phyloP scores from a whole-genome alignment of 2,888 invertebrate genomes.

The Ptilodon capucinus region DNA sequence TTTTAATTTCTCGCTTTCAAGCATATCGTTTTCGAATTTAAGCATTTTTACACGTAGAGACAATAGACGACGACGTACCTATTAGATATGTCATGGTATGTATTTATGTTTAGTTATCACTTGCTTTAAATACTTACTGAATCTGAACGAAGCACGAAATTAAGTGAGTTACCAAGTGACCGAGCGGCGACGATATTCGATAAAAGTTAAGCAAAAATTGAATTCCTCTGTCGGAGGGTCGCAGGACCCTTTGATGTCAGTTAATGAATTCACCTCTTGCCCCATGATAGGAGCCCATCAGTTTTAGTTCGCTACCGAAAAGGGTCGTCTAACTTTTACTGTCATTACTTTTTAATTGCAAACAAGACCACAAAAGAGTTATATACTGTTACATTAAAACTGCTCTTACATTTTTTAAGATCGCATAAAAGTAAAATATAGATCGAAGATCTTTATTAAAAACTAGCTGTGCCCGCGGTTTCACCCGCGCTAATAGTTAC shows the following conservation, averaged over 20 bases:
- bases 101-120: background rate
- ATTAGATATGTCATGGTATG: too few species aligned
- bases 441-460: too few species aligned
- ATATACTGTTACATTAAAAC: too few species aligned
- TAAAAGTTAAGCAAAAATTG: slow-evolving; percentile 70
- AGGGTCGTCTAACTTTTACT: background rate
- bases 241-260: slow-evolving; percentile 61
- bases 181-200: slow-evolving; percentile 35
- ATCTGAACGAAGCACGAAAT: slow-evolving; percentile 2
- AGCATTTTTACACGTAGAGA: too few species aligned
- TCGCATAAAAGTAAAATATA: too few species aligned
- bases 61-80: too few species aligned
- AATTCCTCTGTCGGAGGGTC: slow-evolving; percentile 48
- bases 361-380: background rate
- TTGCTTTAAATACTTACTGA: background rate
- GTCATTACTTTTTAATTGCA: background rate
- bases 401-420: too few species aligned
- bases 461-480: too few species aligned
- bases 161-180: slow-evolving; percentile 33
- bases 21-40: too few species aligned
- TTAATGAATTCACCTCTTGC: slow-evolving; percentile 61
- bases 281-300: slow-evolving; percentile 29
- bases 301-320: slow-evolving; percentile 32
- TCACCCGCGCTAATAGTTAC: too few species aligned
- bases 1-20: too few species aligned